Evolutionary conservation across 2,888 invertebrate genomes (phyloP).

Genomic region (Dryadula phaetusa): DNA sequence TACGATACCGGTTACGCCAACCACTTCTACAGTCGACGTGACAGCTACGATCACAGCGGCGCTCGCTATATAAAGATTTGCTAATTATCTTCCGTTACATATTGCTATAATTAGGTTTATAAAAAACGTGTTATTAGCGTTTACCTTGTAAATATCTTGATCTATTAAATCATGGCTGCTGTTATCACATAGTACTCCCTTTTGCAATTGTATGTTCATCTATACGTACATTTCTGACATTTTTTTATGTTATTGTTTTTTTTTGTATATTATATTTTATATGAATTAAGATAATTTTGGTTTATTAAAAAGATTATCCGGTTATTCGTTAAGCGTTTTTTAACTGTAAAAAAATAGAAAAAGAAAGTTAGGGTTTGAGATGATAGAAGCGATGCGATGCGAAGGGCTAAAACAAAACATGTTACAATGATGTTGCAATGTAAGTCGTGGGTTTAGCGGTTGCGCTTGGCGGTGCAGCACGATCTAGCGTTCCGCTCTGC

Average conservation of each 20-base stretch:
- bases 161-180: neutral
- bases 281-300: no score
- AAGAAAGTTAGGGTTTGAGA: constrained; percentile 15
- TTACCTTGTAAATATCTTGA: constrained; percentile 10
- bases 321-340: no score
- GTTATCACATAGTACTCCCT: neutral
- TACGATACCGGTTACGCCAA: constrained; percentile 67
- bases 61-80: constrained; percentile 36
- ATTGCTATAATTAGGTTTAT: constrained; percentile 29
- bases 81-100: constrained; percentile 51
- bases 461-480: constrained; percentile 83
- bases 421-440: constrained; percentile 76
- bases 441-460: constrained; percentile 78
- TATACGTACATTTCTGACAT: no score
- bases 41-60: constrained; percentile 34
- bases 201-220: neutral
- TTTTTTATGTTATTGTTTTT: no score
- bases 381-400: constrained; percentile 24
- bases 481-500: constrained; percentile 82
- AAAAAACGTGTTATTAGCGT: constrained; percentile 18
- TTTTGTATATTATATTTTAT: no score
- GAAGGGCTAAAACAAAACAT: constrained; percentile 48
- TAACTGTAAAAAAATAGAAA: constrained; percentile 8
- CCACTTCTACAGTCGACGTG: constrained; percentile 36
- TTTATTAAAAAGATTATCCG: no score